Evolutionary conservation across 1,140 invertebrate species (phyloP), one percentile per base, ranked within the genome.

Genomic region (Temnothorax nylanderi): DNA sequence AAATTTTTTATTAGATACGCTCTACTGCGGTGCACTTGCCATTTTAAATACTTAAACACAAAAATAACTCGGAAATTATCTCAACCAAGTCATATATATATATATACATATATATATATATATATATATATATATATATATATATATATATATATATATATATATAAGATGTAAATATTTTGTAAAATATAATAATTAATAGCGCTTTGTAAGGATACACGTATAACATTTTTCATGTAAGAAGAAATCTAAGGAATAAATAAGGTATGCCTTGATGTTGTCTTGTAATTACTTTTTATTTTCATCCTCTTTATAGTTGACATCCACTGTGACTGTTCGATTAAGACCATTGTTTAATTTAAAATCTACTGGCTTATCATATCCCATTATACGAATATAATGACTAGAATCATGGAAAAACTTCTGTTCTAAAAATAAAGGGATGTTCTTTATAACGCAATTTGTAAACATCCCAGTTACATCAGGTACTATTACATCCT

Each of bases 361-460:
- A 80, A 98, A 97, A 94, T 99, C 97, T 54, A 99, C 95, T 8
- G 98, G 98, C 94, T 98, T 98, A 92, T 99, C 98, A 93, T 97
- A 99, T 2, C 98, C 98, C 97, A 99, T 98, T 62, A 99, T 96
- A 91, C 96, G 97, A 51, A 96, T 96, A 95, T 98, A 99, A 94
- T 98, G 97, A 78, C 96, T 92, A 0, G 96, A 95, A 88, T 98
- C 96, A 8, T 95, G 93, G 90, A 99, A 99, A 18, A 96, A 92
- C 2, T 95, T 94, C 0, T 96, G 95, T 93, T 98, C 97, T 16
- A 99, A 95, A 92, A 99, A 98, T 0, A 99, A 90, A 1, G 98
- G 96, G 13, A 94, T 96, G 13, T 96, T 96, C 91, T 97, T 97
- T 0, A 97, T 97, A 64, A 95, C 69, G 92, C 98, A 97, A 21